Evolutionary conservation across 2,888 invertebrate species (phyloP).

Genomic region (Liodrosophila aerea): DNA sequence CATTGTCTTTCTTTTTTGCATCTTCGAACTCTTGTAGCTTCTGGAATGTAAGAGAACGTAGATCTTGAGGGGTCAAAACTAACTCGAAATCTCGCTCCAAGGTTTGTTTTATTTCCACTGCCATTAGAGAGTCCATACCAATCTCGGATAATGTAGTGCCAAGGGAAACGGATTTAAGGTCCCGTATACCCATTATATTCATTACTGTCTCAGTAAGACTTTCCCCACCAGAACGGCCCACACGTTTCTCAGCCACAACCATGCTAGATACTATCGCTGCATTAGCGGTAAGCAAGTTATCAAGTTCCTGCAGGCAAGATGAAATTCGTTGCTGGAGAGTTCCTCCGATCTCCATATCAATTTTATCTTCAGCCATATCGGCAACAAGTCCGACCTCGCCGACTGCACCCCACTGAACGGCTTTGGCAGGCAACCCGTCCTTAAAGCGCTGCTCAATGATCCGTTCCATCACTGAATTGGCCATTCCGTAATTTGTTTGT

Average conservation of each 20-base stretch:
- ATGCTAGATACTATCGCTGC: slow-evolving; percentile 89
- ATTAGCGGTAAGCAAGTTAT: slow-evolving; percentile 88
- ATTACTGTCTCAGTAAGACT: slow-evolving; percentile 89
- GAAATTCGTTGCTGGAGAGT: slow-evolving; percentile 93
- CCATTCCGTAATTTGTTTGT: slow-evolving; percentile 92
- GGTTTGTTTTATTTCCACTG: slow-evolving; percentile 96
- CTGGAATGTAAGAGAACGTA: slow-evolving; percentile 89
- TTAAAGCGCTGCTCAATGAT: slow-evolving; percentile 89
- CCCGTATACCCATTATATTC: slow-evolving; percentile 87
- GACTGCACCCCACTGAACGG: slow-evolving; percentile 96
- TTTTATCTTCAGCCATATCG: slow-evolving; percentile 88
- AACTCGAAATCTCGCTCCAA: slow-evolving; percentile 95
- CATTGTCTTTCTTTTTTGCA: slow-evolving; percentile 63
- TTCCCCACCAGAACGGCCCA: slow-evolving; percentile 85
- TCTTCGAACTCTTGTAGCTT: slow-evolving; percentile 80
- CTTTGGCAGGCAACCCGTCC: slow-evolving; percentile 89
- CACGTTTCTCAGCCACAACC: slow-evolving; percentile 92
- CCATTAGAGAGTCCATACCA: slow-evolving; percentile 98
- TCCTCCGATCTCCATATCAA: slow-evolving; percentile 88
- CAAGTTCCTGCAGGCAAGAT: slow-evolving; percentile 90
- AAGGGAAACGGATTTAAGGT: slow-evolving; percentile 87
- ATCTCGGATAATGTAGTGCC: slow-evolving; percentile 92
- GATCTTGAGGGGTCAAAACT: slow-evolving; percentile 92
- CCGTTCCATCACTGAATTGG: slow-evolving; percentile 95
- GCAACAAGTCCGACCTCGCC: slow-evolving; percentile 94